Evolutionary conservation across 2,113 vertebrate genomes (phyloP), one percentile per base, ranked within the genome.

Genomic region (Calonectris borealis): DNA sequence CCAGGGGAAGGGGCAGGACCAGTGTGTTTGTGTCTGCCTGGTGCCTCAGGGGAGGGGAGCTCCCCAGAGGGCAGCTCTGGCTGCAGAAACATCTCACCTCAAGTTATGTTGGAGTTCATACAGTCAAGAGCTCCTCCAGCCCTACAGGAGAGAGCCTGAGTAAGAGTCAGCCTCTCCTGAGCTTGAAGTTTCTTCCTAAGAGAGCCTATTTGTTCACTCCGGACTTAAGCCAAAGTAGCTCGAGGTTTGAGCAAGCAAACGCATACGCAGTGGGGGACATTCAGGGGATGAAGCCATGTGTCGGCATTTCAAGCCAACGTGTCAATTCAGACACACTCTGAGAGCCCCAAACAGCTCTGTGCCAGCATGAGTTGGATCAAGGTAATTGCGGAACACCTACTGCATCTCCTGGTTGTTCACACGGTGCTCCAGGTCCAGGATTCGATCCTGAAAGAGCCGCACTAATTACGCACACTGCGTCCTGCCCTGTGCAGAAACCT

Each of bases 181-280:
- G 54, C 27, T 25, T 90, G 84, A 93, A 13, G 71, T 70, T 88
- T 85, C 92, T 73, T 88, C 62, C 29, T 46, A 61, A 80, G 82
- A 85, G 66, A 85, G 70, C 25, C 75, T 42, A 27, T 64, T 93
- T 82, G 52, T 79, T 87, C 42, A 34, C 82, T 75, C 42, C 72
- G 36, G 80, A 38, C 79, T 38, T 61, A 29, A 89, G 66, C 66
- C 82, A 77, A 73, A 93, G 82, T 3, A 80, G 70, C 46, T 73
- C 8, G 7, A 91, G 40, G 40, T 90, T 65, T 83, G 40, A 80
- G 44, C 73, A 65, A 58, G 90, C 48, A 40, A 24, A 64, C 25
- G 8, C 16, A 3, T 11, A 51, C 75, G 69, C 77, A 83, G 65
- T 27, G 49, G 40, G 89, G 49, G 66, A 69, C 1, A 5, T n/a